These are phyloP conservation scores for Drosophila pallidifrons DNA, from an alignment of 1,140 invertebrate genomes.

Conservation along the genomic window DNA sequence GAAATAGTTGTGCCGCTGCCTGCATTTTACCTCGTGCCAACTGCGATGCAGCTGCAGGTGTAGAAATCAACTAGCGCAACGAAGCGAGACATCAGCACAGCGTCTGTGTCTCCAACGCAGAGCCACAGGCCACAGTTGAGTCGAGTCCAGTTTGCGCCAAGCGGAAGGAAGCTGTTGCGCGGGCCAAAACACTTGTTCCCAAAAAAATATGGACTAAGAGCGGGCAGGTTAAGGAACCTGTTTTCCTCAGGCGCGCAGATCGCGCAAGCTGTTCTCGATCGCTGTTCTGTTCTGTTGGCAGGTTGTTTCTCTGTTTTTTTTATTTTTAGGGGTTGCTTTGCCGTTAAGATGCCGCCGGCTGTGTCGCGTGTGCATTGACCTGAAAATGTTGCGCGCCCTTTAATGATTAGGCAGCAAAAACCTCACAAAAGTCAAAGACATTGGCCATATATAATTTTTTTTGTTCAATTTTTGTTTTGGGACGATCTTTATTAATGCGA, in stretches of 20 bases:
- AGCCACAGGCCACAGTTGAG: slow-evolving; percentile 3
- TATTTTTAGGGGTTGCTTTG: slow-evolving; percentile 58
- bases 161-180: slow-evolving; percentile 75
- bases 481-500: slow-evolving; percentile 82
- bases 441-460: slow-evolving; percentile 41
- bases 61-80: slow-evolving; percentile 55
- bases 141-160: slow-evolving; percentile 32
- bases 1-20: slow-evolving; percentile 4
- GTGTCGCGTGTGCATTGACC: slow-evolving; percentile 69
- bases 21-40: slow-evolving; percentile 60
- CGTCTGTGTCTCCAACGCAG: background rate
- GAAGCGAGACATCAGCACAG: slow-evolving; percentile 32
- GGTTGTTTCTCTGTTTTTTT: slow-evolving; percentile 38
- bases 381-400: slow-evolving; percentile 56
- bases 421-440: background rate
- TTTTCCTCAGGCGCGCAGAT: slow-evolving; percentile 46
- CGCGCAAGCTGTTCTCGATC: slow-evolving; percentile 45
- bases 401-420: slow-evolving; percentile 10
- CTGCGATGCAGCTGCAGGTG: slow-evolving; percentile 63
- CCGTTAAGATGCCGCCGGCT: slow-evolving; percentile 59
- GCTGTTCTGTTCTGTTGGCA: slow-evolving; percentile 22
- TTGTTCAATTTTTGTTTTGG: slow-evolving; percentile 57
- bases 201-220: background rate
- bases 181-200: slow-evolving; percentile 70
- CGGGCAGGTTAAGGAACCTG: slow-evolving; percentile 49